These are phyloP conservation scores for Tachycineta bicolor DNA, from an alignment of 2,113 vertebrate genomes.

Conservation along the genomic window DNA sequence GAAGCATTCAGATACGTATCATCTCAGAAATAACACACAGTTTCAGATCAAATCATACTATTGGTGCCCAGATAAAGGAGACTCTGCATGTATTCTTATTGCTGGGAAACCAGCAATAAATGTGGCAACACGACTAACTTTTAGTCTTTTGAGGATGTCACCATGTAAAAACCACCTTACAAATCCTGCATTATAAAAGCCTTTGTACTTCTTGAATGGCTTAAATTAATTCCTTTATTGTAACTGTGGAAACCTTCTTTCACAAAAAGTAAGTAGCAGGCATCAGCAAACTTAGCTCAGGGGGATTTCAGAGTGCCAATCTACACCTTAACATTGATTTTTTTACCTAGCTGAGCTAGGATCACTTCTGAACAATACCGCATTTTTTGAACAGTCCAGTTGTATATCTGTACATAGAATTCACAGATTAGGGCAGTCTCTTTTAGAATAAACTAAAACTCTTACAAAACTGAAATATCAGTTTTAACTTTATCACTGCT, in stretches of 20 bases:
- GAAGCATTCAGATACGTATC: not conserved
- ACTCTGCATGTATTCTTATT: not conserved
- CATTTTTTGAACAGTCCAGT: not conserved
- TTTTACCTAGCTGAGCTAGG: not conserved
- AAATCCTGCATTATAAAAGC: not conserved
- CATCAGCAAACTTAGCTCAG: not conserved
- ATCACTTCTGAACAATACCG: not conserved
- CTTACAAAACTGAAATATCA: not conserved
- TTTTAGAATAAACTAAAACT: not conserved
- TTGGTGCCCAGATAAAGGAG: not conserved
- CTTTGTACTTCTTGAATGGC: not conserved
- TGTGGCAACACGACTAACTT: not conserved
- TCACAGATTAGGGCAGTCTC: not conserved
- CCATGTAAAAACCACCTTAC: not conserved
- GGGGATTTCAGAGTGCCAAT: not conserved
- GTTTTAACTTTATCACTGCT: not conserved
- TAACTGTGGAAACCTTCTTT: not conserved
- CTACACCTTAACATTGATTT: not conserved
- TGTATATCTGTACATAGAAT: not conserved
- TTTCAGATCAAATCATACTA: not conserved
- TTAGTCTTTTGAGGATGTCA: not conserved
- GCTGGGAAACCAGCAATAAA: not conserved
- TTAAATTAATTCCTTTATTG: not conserved
- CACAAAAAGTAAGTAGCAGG: not conserved
- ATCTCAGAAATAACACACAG: not conserved